Base-by-base conservation (phyloP, 1,140 invertebrate species). In the Lepidotrigona ventralis region DNA sequence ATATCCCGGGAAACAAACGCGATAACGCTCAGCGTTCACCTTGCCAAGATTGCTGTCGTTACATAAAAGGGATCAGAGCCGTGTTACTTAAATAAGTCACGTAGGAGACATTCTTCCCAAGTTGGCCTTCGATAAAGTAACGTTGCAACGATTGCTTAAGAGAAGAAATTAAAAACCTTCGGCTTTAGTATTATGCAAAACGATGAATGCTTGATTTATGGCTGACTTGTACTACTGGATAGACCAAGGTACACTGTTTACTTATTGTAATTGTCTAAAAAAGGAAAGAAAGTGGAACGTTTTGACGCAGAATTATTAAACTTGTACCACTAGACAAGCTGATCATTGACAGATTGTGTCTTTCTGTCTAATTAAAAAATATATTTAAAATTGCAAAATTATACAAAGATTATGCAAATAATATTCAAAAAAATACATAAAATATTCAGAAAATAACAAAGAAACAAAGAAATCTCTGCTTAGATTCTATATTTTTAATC, bases 1-100 rank as follows among this genome's bases (percentile, higher is more conserved):
- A 81, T 81, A 56, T 54, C 19, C 6, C 3, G 72, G 33, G 58
- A 75, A 81, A 81, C 60, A 81, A 81, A 76, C 79, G 58, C 46
- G 26, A 26, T 17, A 21, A 9, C n/a, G 15, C 21, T 12, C 39
- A 14, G 68, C 9, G 23, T 53, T 81, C 64, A 23, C 46, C 56
- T 26, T 14, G 54, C 39, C 70, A 56, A 12, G 23, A 39, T 64
- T 33, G 9, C 54, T 29, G 29, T 39, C 51, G 71, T 81, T 76
- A 81, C 60, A 51, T 74, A 53, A 56, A 56, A 11, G 17, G 51
- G 58, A 81, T 74, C 58, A 17, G 60, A 56, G 15, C 46, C 11
- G 23, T 46, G 29, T 66, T 64, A 26, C 39, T 64, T 33, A 29
- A 73, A 64, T 71, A 74, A 81, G 79, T 73, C 70, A 81, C 79